Conservation (phyloP, 1,140 invertebrate species). For the Xylocopa sonorina region DNA sequence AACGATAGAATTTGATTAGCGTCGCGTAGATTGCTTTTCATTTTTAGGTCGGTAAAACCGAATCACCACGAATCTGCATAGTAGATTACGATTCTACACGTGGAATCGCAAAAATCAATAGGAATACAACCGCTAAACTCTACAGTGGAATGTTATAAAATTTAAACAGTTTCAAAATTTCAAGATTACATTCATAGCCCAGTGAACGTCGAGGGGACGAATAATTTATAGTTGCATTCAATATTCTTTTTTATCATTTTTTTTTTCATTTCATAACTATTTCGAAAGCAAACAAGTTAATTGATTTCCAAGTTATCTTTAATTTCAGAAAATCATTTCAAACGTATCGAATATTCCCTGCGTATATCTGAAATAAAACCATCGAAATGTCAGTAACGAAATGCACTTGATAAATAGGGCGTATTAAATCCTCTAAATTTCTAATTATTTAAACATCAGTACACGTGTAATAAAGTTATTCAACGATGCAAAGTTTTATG, state of each 20-base stretch:
- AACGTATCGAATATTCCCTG: no score
- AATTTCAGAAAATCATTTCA: no score
- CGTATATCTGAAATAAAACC: no score
- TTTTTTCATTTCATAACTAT: no score
- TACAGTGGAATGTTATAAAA: neutral
- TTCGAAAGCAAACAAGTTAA: no score
- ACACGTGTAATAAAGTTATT: neutral
- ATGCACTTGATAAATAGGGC: neutral
- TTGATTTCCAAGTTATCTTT: no score
- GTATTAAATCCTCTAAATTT: neutral
- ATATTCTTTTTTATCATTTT: no score
- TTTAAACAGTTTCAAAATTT: no score
- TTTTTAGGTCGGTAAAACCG: neutral
- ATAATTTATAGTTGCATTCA: no score
- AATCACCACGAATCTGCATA: neutral
- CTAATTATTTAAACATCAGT: neutral
- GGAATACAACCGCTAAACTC: neutral
- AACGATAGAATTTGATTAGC: no score
- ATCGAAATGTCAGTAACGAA: neutral
- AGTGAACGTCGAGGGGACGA: no score
- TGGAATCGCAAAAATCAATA: neutral
- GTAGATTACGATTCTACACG: neutral
- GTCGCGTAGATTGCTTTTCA: neutral
- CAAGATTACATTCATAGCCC: no score
- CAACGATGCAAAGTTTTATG: neutral